phyloP scores from a whole-genome alignment of 2,888 invertebrate species.

The Campoplex capitator region DNA sequence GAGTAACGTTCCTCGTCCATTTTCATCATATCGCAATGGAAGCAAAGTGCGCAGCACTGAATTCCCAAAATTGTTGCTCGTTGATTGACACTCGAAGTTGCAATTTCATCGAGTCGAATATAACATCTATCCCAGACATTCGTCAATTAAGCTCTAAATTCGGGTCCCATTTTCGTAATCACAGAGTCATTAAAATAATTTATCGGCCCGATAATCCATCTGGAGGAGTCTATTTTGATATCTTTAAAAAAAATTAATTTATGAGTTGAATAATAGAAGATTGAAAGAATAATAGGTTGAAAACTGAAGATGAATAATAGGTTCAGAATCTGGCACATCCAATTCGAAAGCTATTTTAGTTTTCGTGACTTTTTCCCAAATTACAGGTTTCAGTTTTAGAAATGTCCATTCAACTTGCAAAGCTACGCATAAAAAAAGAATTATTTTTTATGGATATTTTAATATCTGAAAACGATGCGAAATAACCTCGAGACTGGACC shows the following conservation, averaged over 20 bases:
- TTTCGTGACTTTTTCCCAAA: not conserved
- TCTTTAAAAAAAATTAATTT: too few relatives aligned
- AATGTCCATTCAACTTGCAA: not conserved
- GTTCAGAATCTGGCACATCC: not conserved
- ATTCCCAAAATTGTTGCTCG: not conserved
- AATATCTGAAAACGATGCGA: not conserved
- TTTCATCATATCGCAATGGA: too few relatives aligned
- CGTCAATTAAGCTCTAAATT: not conserved
- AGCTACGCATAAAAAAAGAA: not conserved
- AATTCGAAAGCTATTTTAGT: not conserved
- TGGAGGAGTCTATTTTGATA: too few relatives aligned
- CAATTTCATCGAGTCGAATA: not conserved
- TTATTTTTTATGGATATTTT: not conserved
- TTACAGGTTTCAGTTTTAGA: not conserved
- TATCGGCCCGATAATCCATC: not conserved
- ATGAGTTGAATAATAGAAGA: too few relatives aligned
- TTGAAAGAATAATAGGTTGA: too few relatives aligned
- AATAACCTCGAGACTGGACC: conserved; percentile 3
- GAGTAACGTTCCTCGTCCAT: too few relatives aligned
- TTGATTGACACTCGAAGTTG: not conserved
- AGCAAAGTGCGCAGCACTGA: too few relatives aligned
- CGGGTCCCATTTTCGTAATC: not conserved
- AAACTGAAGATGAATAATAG: not conserved
- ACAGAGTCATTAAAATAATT: not conserved
- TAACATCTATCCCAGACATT: not conserved